Evolutionary conservation across 2,113 vertebrate species (phyloP), one percentile per base, ranked within the genome.

Genomic region (Cairina moschata): DNA sequence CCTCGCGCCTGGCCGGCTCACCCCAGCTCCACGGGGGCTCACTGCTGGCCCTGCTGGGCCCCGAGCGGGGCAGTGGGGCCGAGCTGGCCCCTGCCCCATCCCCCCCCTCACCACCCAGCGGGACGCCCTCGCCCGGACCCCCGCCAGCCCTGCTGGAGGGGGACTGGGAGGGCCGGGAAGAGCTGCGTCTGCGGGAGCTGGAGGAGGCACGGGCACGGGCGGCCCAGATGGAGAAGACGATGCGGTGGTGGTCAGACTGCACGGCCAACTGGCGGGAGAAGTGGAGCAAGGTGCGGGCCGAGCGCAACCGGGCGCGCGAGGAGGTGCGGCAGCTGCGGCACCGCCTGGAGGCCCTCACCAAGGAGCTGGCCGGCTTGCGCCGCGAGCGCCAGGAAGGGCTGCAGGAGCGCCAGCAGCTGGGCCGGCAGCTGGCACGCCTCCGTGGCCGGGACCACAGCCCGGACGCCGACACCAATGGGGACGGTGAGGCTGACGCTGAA

Each of bases 241-340:
- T 99, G 99, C 98, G 99, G 31, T 99, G 99, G 99, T 99, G 99
- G 99, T 99, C 99, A 0, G 99, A 99, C 98, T 99, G 99, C 97
- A 99, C 99, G 0, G 99, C 99, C 97, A 99, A 99, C 98, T 99
- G 99, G 99, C 98, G 99, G 2, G 99, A 99, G 97, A 99, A 99
- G 75, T 99, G 99, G 99, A 99, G 99, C 98, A 99, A 99, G 97
- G 99, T 99, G 79, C 98, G 99, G 1, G 98, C 99, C 0, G 99
- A 99, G 92, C 98, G 99, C 26, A 99, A 99, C 97, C 98, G 98
- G 32, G 99, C 99, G 0, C 98, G 99, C 0, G 99, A 99, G 34
- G 99, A 99, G 90, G 99, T 99, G 59, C 98, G 99, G 22, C 99
- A 99, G 97, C 98, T 99, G 88, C 98, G 99, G 42, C 99, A 99